phyloP scores from a whole-genome alignment of 2,888 invertebrate species.

The Scrobipalpa costella region DNA sequence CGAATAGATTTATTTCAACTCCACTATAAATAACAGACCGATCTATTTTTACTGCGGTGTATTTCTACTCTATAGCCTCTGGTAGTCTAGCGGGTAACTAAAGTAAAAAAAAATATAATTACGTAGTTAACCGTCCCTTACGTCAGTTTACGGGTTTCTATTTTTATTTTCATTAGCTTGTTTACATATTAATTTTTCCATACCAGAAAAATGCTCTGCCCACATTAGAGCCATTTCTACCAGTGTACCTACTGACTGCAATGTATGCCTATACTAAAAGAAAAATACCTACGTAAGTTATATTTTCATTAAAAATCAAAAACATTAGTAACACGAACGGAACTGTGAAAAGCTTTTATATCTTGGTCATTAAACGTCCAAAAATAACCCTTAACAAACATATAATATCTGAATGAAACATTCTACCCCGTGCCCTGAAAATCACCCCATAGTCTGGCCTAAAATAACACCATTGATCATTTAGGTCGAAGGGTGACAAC shows the following conservation, averaged over 20 bases:
- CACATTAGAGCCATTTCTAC: too few relatives aligned
- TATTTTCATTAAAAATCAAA: too few relatives aligned
- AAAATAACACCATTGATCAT: constrained; percentile 17
- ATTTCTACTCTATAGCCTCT: not conserved
- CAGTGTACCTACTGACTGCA: too few relatives aligned
- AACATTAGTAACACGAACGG: not conserved
- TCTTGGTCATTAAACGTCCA: not conserved
- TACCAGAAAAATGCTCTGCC: too few relatives aligned
- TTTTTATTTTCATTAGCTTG: too few relatives aligned
- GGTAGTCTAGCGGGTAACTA: not conserved
- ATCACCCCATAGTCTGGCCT: constrained; percentile 13
- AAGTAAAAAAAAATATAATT: too few relatives aligned
- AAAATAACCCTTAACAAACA: not conserved
- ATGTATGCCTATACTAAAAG: too few relatives aligned
- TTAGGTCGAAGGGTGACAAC: constrained; percentile 26
- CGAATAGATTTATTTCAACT: constrained; percentile 36
- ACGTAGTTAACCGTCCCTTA: too few relatives aligned
- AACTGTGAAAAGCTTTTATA: constrained; percentile 10
- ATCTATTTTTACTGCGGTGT: constrained; percentile 39
- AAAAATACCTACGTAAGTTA: too few relatives aligned
- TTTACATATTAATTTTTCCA: too few relatives aligned
- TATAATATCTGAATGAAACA: constrained; percentile 8
- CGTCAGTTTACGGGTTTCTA: too few relatives aligned
- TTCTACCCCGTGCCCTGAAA: constrained; percentile 8
- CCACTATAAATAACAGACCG: constrained; percentile 20